Conservation (phyloP, 2,113 vertebrate species). For the Paramisgurnus dabryanus region DNA sequence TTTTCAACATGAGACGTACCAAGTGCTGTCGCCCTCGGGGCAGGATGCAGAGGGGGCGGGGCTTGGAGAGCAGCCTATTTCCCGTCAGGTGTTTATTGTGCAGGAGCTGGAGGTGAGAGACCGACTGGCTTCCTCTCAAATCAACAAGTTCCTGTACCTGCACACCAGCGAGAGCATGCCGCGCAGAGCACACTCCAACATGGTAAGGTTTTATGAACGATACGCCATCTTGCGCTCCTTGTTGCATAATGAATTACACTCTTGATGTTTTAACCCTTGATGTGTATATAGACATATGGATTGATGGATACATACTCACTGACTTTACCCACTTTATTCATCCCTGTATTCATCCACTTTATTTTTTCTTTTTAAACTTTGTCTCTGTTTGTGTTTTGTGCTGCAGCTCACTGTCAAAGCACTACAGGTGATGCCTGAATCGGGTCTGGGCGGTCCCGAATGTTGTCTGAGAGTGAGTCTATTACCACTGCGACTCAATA, state of each 20-base stretch:
- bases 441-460: constrained; percentile 81
- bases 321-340: no score
- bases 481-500: constrained; percentile 87
- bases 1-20: constrained; percentile 89
- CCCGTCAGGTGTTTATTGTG: constrained; percentile 90
- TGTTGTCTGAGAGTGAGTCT: constrained; percentile 88
- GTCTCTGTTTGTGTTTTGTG: constrained; percentile 17
- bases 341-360: no score
- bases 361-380: neutral
- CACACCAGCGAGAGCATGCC: constrained; percentile 92
- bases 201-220: constrained; percentile 71
- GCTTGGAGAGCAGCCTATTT: constrained; percentile 79
- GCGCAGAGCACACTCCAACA: constrained; percentile 87
- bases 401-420: constrained; percentile 87
- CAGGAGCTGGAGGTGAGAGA: constrained; percentile 91
- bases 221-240: no score
- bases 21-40: constrained; percentile 43
- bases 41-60: constrained; percentile 62
- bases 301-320: no score
- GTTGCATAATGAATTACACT: no score
- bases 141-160: constrained; percentile 93
- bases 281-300: no score
- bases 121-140: constrained; percentile 85
- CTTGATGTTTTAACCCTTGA: no score
- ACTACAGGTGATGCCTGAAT: constrained; percentile 83